Conservation (phyloP, 2,797 vertebrate genomes). For the Antrozous pallidus region DNA sequence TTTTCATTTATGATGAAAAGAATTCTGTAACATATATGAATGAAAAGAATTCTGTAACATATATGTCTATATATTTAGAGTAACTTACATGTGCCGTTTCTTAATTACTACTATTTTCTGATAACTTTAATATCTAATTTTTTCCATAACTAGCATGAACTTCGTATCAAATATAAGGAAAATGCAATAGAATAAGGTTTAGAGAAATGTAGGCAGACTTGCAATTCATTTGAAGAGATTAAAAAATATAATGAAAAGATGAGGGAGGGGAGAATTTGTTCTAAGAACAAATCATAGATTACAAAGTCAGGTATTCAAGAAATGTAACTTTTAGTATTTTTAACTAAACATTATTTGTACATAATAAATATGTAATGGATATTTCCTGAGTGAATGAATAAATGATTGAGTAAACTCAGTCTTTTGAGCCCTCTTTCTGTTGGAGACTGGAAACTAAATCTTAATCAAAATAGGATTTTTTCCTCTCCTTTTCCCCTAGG, state of each 20-base stretch:
- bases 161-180: constrained; percentile 20
- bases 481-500: background rate
- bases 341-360: background rate
- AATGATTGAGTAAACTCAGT: background rate
- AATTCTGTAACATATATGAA: background rate
- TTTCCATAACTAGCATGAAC: background rate
- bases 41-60: constrained; percentile 18
- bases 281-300: background rate
- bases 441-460: background rate
- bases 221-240: constrained; percentile 14
- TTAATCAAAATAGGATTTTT: background rate
- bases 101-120: constrained; percentile 36
- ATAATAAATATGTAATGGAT: background rate
- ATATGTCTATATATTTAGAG: constrained; percentile 33
- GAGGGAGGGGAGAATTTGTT: background rate
- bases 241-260: constrained; percentile 25
- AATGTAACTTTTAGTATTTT: constrained; percentile 27
- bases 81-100: constrained; percentile 22
- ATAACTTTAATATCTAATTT: constrained; percentile 29
- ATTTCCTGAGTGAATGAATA: background rate
- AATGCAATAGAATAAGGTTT: background rate
- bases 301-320: constrained; percentile 19
- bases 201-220: background rate
- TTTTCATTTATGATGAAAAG: too few species aligned
- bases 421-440: constrained; percentile 2